These are phyloP conservation scores for Pteruthius melanotis DNA, from an alignment of 2,113 vertebrate genomes.

Conservation along the genomic window DNA sequence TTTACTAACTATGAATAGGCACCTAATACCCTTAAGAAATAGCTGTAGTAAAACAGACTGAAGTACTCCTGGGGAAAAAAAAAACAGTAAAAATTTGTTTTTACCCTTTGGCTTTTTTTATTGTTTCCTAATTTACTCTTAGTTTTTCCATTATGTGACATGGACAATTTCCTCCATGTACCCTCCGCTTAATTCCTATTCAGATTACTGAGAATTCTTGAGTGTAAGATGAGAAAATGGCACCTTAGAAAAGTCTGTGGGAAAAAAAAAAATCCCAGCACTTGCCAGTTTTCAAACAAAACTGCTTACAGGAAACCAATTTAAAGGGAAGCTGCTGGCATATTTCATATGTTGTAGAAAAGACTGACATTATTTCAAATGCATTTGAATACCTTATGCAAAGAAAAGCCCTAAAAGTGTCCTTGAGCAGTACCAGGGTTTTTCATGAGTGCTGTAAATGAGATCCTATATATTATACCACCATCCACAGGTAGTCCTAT, in stretches of 20 bases:
- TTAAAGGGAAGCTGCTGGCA: constrained; percentile 29
- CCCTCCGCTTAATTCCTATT: neutral
- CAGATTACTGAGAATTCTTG: constrained; percentile 9
- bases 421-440: constrained; percentile 33
- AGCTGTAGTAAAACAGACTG: neutral
- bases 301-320: constrained; percentile 15
- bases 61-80: neutral
- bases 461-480: neutral
- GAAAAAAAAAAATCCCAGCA: neutral
- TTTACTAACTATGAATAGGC: constrained; percentile 49
- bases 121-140: constrained; percentile 34
- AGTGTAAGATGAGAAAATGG: constrained; percentile 30
- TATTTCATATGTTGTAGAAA: constrained; percentile 40
- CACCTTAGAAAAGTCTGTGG: neutral
- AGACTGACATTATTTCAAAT: constrained; percentile 46
- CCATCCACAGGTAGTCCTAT: neutral
- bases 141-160: constrained; percentile 20
- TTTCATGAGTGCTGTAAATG: neutral
- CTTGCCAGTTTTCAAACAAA: constrained; percentile 60
- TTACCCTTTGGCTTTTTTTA: constrained; percentile 32
- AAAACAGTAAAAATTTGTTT: constrained; percentile 11
- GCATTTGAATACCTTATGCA: constrained; percentile 28
- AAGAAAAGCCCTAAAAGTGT: constrained; percentile 18
- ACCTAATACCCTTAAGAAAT: constrained; percentile 50
- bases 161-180: constrained; percentile 27